Base-by-base conservation (phyloP, 2,113 vertebrate genomes). In the Neogale vison region DNA sequence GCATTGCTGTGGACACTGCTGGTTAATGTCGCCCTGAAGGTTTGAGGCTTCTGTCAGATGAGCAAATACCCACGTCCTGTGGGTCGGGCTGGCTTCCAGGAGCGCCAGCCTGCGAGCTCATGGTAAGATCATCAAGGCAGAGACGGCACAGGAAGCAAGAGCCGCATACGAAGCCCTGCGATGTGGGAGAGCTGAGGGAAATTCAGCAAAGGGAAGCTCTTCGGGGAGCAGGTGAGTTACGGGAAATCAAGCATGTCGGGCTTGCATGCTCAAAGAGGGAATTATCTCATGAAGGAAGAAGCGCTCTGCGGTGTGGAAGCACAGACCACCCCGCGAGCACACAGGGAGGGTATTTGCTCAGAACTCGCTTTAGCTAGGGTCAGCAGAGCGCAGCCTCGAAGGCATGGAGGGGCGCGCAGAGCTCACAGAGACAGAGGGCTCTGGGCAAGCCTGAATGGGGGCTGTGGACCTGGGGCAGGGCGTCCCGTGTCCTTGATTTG, bases 401-500 rank as follows among this genome's bases (percentile, higher is more conserved):
- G 50, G 61, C 63, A 71, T 34, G 26, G 26, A 34, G 34, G 39
- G 47, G 50, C 2, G 14, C 13, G 57, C 29, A 36, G 24, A 59
- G 21, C 13, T 74, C 82, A 3, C 15, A 2, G 2, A 7, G 61
- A 21, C 26, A 39, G 26, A 18, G 7, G 50, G 36, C 31, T 55
- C 59, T 39, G 18, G n/a, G 47, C 31, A 24, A 36, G 13, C 23
- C 31, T 24, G 5, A 29, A 7, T 29, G 17, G 72, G 7, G 39
- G 4, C 2, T n/a, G 6, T 11, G 4, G 13, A 7, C 4, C 45
- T 0, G 9, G 72, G 45, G 59, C 0, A 3, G 31, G 80, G 20
- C 1, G 5, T 36, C 47, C 52, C 7, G 3, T 12, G 61, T 18
- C 23, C 47, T 24, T 5, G 3, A 13, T 24, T 29, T 72, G 76